phyloP scores from a whole-genome alignment of 2,888 invertebrate genomes.

The Eurois occulta region DNA sequence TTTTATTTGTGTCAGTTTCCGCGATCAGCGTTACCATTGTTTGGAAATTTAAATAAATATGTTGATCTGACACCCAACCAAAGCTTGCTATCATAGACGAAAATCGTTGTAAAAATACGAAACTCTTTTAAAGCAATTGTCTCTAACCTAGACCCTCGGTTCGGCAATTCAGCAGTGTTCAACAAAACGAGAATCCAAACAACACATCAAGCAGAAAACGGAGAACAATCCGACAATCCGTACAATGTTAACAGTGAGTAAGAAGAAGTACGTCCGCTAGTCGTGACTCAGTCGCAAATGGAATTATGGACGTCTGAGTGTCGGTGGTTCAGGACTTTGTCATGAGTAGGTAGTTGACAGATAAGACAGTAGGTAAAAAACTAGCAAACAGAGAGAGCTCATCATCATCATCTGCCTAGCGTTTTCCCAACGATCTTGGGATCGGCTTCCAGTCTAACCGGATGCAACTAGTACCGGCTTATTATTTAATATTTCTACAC shows the following conservation, averaged over 20 bases:
- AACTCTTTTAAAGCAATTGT: neutral
- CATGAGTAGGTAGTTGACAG: conserved; percentile 20
- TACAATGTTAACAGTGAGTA: conserved; percentile 31
- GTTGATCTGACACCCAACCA: neutral
- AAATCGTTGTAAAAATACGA: neutral
- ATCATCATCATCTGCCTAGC: neutral
- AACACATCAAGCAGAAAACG: conserved; percentile 13
- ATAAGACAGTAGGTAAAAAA: conserved; percentile 29
- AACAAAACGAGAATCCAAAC: conserved; percentile 8
- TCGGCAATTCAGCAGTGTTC: neutral
- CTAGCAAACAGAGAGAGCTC: neutral
- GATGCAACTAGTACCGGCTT: no score
- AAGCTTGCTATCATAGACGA: neutral
- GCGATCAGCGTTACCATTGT: neutral
- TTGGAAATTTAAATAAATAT: neutral
- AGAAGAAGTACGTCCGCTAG: conserved; percentile 43
- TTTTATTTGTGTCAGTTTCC: neutral
- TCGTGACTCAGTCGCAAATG: conserved; percentile 72
- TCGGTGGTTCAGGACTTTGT: conserved; percentile 56
- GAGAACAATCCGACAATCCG: conserved; percentile 24
- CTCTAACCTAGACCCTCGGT: neutral
- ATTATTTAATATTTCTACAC: no score
- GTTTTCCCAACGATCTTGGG: neutral
- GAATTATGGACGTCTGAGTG: conserved; percentile 77
- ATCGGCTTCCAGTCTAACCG: neutral